A percentile compares a stretch with the other conserved stretches of the same genome.
Evolutionary conservation across 2,888 invertebrate genomes (phyloP).

Genomic region (Bedellia somnulentella): DNA sequence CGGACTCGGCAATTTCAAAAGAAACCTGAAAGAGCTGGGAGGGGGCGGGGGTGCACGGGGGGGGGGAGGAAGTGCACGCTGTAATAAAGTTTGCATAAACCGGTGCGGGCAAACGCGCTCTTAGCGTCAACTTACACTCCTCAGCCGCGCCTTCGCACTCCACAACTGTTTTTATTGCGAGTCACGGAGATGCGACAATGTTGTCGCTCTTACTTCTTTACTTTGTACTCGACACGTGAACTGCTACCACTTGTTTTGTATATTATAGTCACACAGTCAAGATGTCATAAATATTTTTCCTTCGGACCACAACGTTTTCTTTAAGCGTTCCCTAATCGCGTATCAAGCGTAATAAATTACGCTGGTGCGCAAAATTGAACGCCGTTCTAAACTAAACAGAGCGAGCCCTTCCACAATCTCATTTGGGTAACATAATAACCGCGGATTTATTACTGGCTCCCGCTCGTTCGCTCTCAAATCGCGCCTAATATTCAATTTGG

Average conservation of each 20-base stretch:
- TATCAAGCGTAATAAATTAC: constrained; percentile 41
- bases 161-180: constrained; percentile 42
- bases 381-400: constrained; percentile 36
- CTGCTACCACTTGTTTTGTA: no score
- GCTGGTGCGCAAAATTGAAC: constrained; percentile 44
- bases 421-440: constrained; percentile 57
- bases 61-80: constrained; percentile 26
- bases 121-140: constrained; percentile 32
- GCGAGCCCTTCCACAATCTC: constrained; percentile 46
- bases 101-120: constrained; percentile 24
- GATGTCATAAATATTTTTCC: no score
- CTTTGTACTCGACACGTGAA: no score
- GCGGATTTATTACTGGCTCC: constrained; percentile 54
- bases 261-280: no score
- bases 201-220: no score
- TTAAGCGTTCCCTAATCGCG: no score
- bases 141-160: constrained; percentile 7
- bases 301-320: no score
- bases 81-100: constrained; percentile 57
- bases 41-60: constrained; percentile 12
- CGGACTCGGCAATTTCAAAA: constrained; percentile 39
- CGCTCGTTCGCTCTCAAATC: constrained; percentile 55
- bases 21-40: constrained; percentile 16
- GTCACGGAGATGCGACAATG: constrained; percentile 44
- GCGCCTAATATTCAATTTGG: constrained; percentile 60